Base-by-base conservation (phyloP, 2,888 invertebrate genomes). In the Cyrtodaria siliqua region DNA sequence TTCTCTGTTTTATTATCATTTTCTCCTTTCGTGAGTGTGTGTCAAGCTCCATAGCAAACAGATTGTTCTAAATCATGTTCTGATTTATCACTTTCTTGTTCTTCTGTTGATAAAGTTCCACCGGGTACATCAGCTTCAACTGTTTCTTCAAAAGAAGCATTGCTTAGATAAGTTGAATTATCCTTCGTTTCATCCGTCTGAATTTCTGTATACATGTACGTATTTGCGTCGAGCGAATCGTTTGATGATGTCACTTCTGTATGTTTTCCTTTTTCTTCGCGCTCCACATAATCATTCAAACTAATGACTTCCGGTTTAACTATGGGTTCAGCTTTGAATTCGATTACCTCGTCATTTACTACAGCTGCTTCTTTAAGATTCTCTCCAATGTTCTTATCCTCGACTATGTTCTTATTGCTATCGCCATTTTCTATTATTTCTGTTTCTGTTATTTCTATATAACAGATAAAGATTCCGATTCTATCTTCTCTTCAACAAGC, bases 101-200 rank as follows among this genome's bases (percentile, higher is more conserved):
- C 44, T 33, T 49, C 24, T 49, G 24, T 14, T 49, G 38, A n/a
- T 14, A n/a, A n/a, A n/a, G 29, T 29, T 9, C 26, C 33, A n/a
- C 24, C 29, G 16, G n/a, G n/a, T n/a, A n/a, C 29, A 12, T 14
- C n/a, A n/a, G n/a, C 3, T n/a, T 38, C 26, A 33, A 20, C 9
- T 12, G 24, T 60, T 47, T 47, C 42, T 44, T 40, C 26, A 16
- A 27, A 42, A 24, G 59, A 2, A 20, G 23, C 23, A 52, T 59
- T 23, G 24, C 1, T 44, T 40, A 24, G 6, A 33, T 12, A 8
- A 12, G 33, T 6, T 8, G 40, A 38, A 38, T 12, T 8, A 40
- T 52, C 24, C n/a, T 53, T 18, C 14, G 26, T 27, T 26, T 50
- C 55, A 24, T 18, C 49, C n/a, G 49, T 16, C n/a, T 49, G 6